These are phyloP conservation scores for Helicoverpa armigera DNA, from an alignment of 1,140 invertebrate species.

Conservation along the genomic window DNA sequence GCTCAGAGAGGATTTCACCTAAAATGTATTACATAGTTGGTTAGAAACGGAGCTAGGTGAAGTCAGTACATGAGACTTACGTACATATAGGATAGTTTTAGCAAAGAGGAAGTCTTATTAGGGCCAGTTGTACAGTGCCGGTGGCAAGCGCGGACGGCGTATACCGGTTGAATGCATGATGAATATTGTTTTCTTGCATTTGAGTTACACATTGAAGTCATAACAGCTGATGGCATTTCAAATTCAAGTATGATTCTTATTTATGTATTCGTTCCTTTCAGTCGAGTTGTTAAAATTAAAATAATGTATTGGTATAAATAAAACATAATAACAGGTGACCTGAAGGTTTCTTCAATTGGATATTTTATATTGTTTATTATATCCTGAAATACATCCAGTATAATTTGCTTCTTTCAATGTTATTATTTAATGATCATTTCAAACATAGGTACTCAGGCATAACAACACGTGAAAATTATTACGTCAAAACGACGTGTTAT, in stretches of 20 bases:
- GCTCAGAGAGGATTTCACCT: conserved; percentile 7
- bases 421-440: conserved; percentile 3
- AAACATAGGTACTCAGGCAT: background rate
- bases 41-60: conserved; percentile 22
- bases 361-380: background rate
- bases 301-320: conserved; percentile 48
- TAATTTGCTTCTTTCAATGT: background rate
- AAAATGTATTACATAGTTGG: background rate
- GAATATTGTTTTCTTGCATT: conserved; percentile 16
- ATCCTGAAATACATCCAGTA: background rate
- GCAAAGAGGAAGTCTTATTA: conserved; percentile 72
- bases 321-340: conserved; percentile 41
- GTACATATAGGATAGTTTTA: conserved; percentile 25
- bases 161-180: conserved; percentile 27
- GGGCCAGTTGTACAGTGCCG: conserved; percentile 68
- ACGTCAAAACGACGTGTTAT: conserved; percentile 65
- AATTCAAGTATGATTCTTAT: background rate
- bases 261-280: background rate
- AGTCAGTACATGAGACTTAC: background rate
- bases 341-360: conserved; percentile 14
- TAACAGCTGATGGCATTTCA: background rate
- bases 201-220: background rate
- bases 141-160: conserved; percentile 52
- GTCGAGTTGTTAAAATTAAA: background rate
- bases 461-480: conserved; percentile 51